Base-by-base conservation (phyloP, 2,113 vertebrate genomes). In the Callithrix jacchus region DNA sequence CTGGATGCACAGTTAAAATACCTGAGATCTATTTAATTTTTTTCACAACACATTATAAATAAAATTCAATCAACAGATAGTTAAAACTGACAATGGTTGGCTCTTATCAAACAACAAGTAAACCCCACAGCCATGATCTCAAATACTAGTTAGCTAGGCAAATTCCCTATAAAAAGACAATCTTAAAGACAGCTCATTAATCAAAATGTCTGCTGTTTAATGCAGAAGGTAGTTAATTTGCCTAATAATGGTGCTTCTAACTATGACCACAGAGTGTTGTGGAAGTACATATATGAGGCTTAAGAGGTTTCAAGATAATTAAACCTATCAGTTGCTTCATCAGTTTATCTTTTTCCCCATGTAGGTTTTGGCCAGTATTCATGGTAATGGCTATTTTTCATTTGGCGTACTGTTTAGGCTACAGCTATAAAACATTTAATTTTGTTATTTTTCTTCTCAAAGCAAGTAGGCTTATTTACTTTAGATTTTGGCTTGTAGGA, bases 1-100 rank as follows among this genome's bases (percentile, higher is more conserved):
- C 27, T 97, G 54, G 45, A 97, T 42, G 6, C n/a, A 91, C 1
- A 58, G 45, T 49, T 93, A 95, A 81, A 90, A 80, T 82, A 52
- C 5, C 27, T 70, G 27, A 23, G n/a, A 88, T 47, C 35, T 86
- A 80, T 52, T 89, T 88, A 17, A 76, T 21, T 92, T 89, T 93
- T 91, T 96, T 56, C 86, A 96, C 89, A 20, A 40, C 85, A 74
- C 73, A 66, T 64, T 83, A 95, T 49, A 8, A 89, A 89, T n/a
- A 91, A 95, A 89, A 76, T n/a, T 54, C 54, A 87, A 66, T 83
- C n/a, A 92, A 89, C 11, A 8, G 64, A 80, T 83, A 8, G 64
- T 80, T 83, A 91, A 84, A 97, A 87, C 30, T 81, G 40, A 47
- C 58, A 56, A 70, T 47, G 6, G 13, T 52, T 77, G 18, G 37